Evolutionary conservation across 2,888 invertebrate genomes (phyloP), one percentile per base, ranked within the genome.

Genomic region (Eupeodes latifasciatus): DNA sequence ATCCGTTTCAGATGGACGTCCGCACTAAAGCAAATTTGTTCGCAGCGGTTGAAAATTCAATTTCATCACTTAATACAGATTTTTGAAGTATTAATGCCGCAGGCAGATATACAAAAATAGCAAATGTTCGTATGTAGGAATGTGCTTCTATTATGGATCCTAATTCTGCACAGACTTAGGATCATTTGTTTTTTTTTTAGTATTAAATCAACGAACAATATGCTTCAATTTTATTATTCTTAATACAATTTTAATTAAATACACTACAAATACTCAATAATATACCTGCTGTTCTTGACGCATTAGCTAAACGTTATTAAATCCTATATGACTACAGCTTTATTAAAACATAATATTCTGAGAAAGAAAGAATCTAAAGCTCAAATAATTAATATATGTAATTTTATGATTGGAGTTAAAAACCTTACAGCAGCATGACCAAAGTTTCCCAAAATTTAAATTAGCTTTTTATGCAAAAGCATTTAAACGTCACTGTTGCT

Each of bases 61-160:
- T 85, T 81, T 67, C 72, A 77, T 62, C 76, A 81, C 72, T 85
- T 77, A 81, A 81, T 81, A 67, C 72, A 72, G 61, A 78, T 78
- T 81, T 71, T 81, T 67, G 49, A 12, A 66, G 81, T 57, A 64
- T 71, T 76, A 76, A 40, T 47, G 44, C 61, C 57, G 44, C 47
- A 62, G 49, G 16, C 84, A 75, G 55, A 74, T 67, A 34, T 7
- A 40, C 40, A 40, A 40, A 27, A 27, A 27, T 27, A 27, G 27
- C 27, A 27, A 27, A 27, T 27, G 27, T 3, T 27, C 40, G 6
- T 40, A 40, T 40, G 5, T 4, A 7, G 40, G 51, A 67, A 62
- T 34, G 40, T 47, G 14, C 19, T 71, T 40, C 40, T 27, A 16
- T 11, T 36, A 69, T 36, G 12, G 36, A 53, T 71, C 10, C 16